Conservation (phyloP, 37 sponge, comb jelly and placozoan genomes). For the Agelas oroides region DNA sequence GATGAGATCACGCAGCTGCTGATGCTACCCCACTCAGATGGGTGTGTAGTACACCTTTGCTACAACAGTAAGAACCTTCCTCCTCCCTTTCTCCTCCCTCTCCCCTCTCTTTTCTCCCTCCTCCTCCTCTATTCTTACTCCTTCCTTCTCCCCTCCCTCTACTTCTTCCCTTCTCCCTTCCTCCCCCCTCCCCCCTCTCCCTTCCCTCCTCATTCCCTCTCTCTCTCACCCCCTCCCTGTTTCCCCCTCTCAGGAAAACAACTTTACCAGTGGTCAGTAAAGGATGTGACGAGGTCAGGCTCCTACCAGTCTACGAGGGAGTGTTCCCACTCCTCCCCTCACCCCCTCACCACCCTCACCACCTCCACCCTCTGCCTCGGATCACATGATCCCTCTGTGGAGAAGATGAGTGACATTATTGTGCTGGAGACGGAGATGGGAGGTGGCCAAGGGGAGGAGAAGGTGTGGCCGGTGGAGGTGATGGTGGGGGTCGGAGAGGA, state of each 20-base stretch:
- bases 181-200: neutral
- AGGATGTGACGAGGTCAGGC: slow-evolving; percentile 56
- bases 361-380: slow-evolving; percentile 38
- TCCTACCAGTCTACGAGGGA: slow-evolving; percentile 47
- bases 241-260: slow-evolving; percentile 4
- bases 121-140: neutral
- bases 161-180: neutral
- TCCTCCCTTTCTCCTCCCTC: neutral
- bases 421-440: slow-evolving; percentile 24
- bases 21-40: slow-evolving; percentile 61
- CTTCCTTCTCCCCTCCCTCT: neutral
- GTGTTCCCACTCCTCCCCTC: neutral
- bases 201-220: neutral
- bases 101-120: neutral
- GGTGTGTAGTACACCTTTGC: slow-evolving; percentile 67
- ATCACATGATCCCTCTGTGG: slow-evolving; percentile 27
- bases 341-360: slow-evolving; percentile 16
- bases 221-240: neutral
- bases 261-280: slow-evolving; percentile 61
- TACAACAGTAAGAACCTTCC: slow-evolving; percentile 42
- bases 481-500: neutral
- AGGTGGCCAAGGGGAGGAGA: slow-evolving; percentile 29
- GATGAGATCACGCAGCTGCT: slow-evolving; percentile 39
- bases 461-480: slow-evolving; percentile 49
- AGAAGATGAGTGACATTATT: slow-evolving; percentile 34